These are phyloP conservation scores for Callaeas wilsoni DNA, from an alignment of 2,113 vertebrate species.

Conservation along the genomic window DNA sequence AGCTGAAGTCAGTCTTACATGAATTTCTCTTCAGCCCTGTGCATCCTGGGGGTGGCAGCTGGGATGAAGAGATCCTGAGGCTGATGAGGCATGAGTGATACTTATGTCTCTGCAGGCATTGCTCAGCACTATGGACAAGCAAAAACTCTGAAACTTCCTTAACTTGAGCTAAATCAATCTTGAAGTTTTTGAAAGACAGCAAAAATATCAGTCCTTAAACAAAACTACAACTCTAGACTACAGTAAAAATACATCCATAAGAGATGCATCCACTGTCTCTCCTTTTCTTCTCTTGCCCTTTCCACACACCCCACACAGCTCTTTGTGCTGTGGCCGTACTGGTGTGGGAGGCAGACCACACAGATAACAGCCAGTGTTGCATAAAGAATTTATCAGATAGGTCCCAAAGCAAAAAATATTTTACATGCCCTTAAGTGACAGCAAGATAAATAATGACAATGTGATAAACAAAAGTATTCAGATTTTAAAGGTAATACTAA, in stretches of 20 bases:
- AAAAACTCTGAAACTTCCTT: not conserved
- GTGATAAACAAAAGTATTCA: not conserved
- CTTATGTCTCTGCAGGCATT: not conserved
- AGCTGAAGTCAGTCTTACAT: not conserved
- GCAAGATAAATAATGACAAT: not conserved
- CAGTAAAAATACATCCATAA: not conserved
- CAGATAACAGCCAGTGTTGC: not conserved
- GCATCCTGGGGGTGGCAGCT: not conserved
- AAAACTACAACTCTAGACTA: not conserved
- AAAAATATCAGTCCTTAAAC: not conserved
- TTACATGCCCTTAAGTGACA: not conserved
- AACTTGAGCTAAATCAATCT: not conserved
- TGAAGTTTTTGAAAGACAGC: not conserved
- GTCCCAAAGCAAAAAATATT: not conserved
- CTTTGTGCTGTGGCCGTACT: not conserved
- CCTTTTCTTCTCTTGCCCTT: not conserved
- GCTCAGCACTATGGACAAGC: not conserved
- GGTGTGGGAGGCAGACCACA: not conserved
- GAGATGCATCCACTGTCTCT: not conserved
- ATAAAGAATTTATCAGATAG: not conserved
- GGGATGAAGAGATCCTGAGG: not conserved
- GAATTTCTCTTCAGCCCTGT: not conserved
- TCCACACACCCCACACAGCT: rapidly evolving
- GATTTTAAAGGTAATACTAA: not conserved
- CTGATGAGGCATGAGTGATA: not conserved